phyloP scores from a whole-genome alignment of 2,888 invertebrate species.

The Sipha maydis region DNA sequence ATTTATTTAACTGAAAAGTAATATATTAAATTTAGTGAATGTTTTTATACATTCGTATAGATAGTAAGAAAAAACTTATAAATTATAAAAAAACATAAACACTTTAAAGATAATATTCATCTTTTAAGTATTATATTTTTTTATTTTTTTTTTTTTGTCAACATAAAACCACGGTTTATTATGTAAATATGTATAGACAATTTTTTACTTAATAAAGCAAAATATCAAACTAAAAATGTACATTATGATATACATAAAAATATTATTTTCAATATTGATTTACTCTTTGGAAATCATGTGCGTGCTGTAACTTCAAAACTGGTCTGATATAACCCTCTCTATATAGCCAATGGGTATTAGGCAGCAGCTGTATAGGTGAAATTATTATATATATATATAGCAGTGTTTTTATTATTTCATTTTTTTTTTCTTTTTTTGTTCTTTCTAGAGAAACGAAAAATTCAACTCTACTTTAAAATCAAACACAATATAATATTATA shows the following conservation, averaged over 20 bases:
- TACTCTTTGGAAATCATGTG: not conserved
- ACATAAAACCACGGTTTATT: not conserved
- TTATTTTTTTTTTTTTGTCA: not conserved
- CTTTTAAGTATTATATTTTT: too few relatives aligned
- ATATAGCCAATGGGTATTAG: constrained; percentile 10
- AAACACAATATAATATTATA: constrained; percentile 1
- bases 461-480: constrained; percentile 17
- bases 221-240: not conserved
- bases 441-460: constrained; percentile 2
- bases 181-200: not conserved
- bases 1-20: not conserved
- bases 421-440: not conserved
- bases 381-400: not conserved
- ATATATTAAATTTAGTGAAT: not conserved
- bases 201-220: not conserved
- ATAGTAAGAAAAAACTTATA: too few relatives aligned
- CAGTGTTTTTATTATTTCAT: not conserved
- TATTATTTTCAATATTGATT: constrained; percentile 1
- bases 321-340: constrained; percentile 15
- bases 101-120: too few relatives aligned
- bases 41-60: too few relatives aligned
- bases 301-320: constrained; percentile 1
- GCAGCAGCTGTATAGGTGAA: constrained; percentile 28
- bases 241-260: not conserved
- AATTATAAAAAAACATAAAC: too few relatives aligned